These are phyloP conservation scores for Conus betulinus DNA, from an alignment of 1,140 invertebrate genomes.

Conservation along the genomic window DNA sequence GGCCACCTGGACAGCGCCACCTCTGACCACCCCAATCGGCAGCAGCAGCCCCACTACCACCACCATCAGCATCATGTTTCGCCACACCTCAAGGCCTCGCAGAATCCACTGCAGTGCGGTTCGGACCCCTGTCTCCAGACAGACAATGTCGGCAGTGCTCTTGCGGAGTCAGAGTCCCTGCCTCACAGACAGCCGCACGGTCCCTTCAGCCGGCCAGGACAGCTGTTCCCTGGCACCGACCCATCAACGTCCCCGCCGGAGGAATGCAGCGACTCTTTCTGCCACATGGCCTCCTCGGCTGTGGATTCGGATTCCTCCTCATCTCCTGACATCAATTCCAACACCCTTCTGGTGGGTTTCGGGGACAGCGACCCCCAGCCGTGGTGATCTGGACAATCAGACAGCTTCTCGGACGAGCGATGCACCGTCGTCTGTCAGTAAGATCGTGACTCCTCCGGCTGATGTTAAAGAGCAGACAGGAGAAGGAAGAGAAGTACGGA, in stretches of 20 bases:
- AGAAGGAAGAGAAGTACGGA: too few species aligned
- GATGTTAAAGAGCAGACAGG: background rate
- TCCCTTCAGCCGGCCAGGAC: background rate
- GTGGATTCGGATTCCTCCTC: conserved; percentile 12
- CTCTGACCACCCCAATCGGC: background rate
- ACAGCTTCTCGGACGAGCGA: background rate
- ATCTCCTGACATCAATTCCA: conserved; percentile 21
- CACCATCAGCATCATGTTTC: background rate
- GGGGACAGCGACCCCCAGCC: background rate
- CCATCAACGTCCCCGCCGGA: background rate
- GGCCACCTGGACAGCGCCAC: background rate
- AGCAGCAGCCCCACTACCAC: background rate
- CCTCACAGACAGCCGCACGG: background rate
- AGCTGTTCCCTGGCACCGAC: background rate
- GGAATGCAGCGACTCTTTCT: background rate
- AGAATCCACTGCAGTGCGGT: background rate
- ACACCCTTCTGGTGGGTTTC: background rate
- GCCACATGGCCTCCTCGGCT: background rate
- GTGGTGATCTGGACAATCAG: background rate
- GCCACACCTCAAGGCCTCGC: background rate
- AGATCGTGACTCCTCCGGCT: background rate
- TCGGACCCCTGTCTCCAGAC: background rate
- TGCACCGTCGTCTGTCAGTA: background rate
- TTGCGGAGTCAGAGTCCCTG: background rate
- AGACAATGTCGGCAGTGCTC: background rate